Percentiles rank a stretch among this genome's conserved stretches.
phyloP scores from a whole-genome alignment of 2,797 vertebrate genomes.

The Echiichthys vipera region DNA sequence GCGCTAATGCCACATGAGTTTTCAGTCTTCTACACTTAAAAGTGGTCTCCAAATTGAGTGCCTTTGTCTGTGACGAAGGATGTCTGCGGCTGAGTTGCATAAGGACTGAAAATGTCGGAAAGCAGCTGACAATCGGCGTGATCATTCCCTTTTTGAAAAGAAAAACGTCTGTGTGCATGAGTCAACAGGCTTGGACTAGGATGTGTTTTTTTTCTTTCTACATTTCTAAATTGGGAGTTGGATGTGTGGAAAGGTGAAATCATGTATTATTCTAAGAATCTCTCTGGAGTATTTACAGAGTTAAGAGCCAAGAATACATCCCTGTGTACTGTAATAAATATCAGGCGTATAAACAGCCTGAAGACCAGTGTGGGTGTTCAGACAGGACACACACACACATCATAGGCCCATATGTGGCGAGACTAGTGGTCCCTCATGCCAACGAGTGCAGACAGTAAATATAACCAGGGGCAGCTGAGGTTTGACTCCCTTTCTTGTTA shows the following conservation, averaged over 20 bases:
- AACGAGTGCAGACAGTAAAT: slow-evolving; percentile 36
- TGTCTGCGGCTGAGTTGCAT: neutral
- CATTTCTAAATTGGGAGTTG: slow-evolving; percentile 38
- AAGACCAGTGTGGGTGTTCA: neutral
- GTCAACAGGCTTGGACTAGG: slow-evolving; percentile 3
- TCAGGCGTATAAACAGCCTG: slow-evolving; percentile 13
- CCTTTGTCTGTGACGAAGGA: slow-evolving; percentile 54
- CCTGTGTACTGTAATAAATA: slow-evolving; percentile 26
- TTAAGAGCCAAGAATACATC: slow-evolving; percentile 29
- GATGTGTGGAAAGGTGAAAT: slow-evolving; percentile 14
- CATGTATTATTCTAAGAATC: slow-evolving; percentile 23
- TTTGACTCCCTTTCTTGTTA: slow-evolving; percentile 8
- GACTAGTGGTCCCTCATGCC: slow-evolving; percentile 19
- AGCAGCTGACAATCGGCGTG: slow-evolving; percentile 46
- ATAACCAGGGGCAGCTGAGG: slow-evolving; percentile 25
- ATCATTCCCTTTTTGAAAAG: slow-evolving; percentile 53
- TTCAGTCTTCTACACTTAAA: slow-evolving; percentile 2
- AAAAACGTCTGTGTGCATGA: neutral
- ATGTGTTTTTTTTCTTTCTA: neutral
- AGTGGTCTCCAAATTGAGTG: slow-evolving; percentile 56
- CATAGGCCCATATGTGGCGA: slow-evolving; percentile 30
- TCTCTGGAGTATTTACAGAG: slow-evolving; percentile 28
- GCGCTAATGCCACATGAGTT: neutral
- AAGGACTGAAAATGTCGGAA: slow-evolving; percentile 35
- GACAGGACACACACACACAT: neutral